phyloP scores from a whole-genome alignment of 2,888 invertebrate genomes.

The Athalia circularis region DNA sequence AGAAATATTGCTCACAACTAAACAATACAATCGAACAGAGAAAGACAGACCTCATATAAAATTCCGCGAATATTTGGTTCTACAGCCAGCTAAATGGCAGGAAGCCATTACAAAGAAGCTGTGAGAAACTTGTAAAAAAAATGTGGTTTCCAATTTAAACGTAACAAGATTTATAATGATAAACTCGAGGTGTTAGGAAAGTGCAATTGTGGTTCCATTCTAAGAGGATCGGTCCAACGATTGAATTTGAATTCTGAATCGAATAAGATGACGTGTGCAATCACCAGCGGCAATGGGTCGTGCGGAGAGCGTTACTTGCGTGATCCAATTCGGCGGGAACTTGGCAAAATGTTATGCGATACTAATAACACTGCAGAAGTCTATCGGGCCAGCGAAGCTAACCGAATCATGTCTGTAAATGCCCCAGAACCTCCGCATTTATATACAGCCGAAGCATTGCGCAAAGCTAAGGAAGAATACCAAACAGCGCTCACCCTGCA shows the following conservation, averaged over 20 bases:
- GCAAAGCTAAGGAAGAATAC: constrained; percentile 4
- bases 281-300: constrained; percentile 25
- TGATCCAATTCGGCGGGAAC: constrained; percentile 15
- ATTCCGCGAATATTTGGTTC: neutral
- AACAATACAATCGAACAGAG: neutral
- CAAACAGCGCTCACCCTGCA: neutral
- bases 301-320: constrained; percentile 39
- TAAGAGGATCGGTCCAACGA: neutral
- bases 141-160: constrained; percentile 8
- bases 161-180: constrained; percentile 8
- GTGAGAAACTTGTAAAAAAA: neutral
- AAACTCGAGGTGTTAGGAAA: neutral
- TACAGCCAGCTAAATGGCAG: neutral
- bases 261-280: constrained; percentile 29
- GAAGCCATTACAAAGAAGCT: neutral
- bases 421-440: constrained; percentile 6
- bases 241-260: neutral
- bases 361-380: constrained; percentile 25
- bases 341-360: constrained; percentile 36
- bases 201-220: neutral
- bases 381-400: constrained; percentile 31
- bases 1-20: neutral
- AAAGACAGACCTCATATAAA: neutral
- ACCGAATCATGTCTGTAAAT: constrained; percentile 37
- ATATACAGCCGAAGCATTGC: neutral